Evolutionary conservation across 2,888 invertebrate species (phyloP).

Genomic region (Orthonevra nobilis): DNA sequence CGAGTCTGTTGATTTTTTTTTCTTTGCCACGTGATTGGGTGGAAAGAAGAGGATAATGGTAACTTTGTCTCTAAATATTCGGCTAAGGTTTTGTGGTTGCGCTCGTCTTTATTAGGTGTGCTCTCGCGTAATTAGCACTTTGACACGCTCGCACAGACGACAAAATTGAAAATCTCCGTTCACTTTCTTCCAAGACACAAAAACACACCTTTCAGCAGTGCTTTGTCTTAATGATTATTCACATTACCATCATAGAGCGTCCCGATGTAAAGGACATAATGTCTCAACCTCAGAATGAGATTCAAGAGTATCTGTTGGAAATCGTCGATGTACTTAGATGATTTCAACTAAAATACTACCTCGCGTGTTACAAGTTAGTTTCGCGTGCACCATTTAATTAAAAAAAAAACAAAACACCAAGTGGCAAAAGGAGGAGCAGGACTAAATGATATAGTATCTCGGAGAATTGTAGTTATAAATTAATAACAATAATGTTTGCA

Average conservation of each 20-base stretch:
- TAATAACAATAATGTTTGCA: constrained; percentile 57
- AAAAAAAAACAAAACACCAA: constrained; percentile 46
- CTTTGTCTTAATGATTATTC: constrained; percentile 53
- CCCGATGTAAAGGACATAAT: constrained; percentile 38
- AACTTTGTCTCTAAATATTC: constrained; percentile 34
- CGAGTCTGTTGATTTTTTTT: constrained; percentile 39
- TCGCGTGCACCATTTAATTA: constrained; percentile 52
- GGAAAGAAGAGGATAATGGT: no score
- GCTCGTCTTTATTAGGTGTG: constrained; percentile 33
- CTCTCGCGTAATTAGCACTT: constrained; percentile 46
- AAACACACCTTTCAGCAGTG: constrained; percentile 37
- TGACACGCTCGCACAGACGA: constrained; percentile 4
- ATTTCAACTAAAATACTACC: constrained; percentile 16
- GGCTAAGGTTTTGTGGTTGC: constrained; percentile 22
- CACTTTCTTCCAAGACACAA: constrained; percentile 14
- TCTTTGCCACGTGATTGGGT: no score
- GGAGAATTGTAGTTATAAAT: constrained; percentile 25
- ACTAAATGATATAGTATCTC: no score
- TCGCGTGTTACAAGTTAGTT: constrained; percentile 43
- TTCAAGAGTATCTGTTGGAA: constrained; percentile 47
- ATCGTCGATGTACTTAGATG: no score
- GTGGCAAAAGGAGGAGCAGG: no score
- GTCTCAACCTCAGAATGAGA: constrained; percentile 58
- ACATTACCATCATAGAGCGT: constrained; percentile 47
- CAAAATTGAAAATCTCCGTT: constrained; percentile 41